Evolutionary conservation across 2,888 invertebrate species (phyloP), one percentile per base, ranked within the genome.

Genomic region (Seira ritae): DNA sequence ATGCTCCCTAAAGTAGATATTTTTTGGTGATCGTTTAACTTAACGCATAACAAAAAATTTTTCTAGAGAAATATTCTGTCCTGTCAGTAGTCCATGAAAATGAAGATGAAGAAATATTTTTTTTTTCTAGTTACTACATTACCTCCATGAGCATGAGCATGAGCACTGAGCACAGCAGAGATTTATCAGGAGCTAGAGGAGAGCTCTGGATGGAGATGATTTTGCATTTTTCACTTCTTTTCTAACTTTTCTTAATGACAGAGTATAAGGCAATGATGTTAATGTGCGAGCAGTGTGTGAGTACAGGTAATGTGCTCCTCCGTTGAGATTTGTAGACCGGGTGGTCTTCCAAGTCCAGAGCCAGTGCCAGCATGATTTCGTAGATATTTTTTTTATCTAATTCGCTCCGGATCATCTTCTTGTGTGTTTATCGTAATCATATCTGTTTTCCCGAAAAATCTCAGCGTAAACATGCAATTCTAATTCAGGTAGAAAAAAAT

Each of bases 141-240:
- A 50, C 50, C 50, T 50, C 12, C 50, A 50, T 50, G 6, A 3
- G 2, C 8, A 8, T 31, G n/a, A 42, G 12, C 42, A 42, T 42
- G 42, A 42, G 42, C 42, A 8, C 12, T 42, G 42, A 42, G 42
- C 42, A 42, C 4, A 42, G 12, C 42, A 42, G 42, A 42, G 42
- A 50, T 50, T 31, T 50, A 50, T n/a, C 50, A 50, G 17, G 12
- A 50, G 50, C 50, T 50, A n/a, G n/a, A n/a, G n/a, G n/a, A n/a
- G n/a, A n/a, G n/a, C 50, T 50, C 50, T 15, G 17, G 60, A 65
- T 46, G 72, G 72, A 37, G 72, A 79, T 79, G 81, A 81, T 65
- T 70, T 81, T 81, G 81, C 81, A 76, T 76, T 76, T 81, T 81
- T 76, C 50, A 50, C 50, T 31, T 31, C 31, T 20, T 76, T 81